Base-by-base conservation (phyloP, 30 jellyfish, hydroid and myxozoan genomes). In the Morbakka virulenta region DNA sequence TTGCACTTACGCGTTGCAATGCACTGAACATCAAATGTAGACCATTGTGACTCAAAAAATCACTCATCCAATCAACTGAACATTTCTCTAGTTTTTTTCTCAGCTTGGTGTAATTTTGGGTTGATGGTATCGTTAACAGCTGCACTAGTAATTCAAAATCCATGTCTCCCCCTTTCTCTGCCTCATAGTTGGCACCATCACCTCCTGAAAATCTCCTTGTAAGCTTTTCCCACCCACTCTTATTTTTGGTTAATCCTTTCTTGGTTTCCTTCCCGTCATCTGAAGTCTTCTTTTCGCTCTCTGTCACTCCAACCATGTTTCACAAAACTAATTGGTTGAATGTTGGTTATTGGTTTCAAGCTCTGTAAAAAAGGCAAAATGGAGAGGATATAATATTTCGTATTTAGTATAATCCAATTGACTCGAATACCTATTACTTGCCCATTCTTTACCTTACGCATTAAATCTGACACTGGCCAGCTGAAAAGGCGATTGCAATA, bases 1-100 rank as follows among this genome's bases (percentile, higher is more conserved):
- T 74, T 33, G 47, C 86, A 12, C 86, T 69, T 95, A 84, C 67
- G 27, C 52, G 78, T 50, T 85, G 35, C 77, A 91, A 63, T 62
- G 98, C 95, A 30, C 78, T 85, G 64, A 91, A 84, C 95, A 91
- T 91, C 0, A 83, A 29, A 24, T 79, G 82, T 33, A 91, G 81
- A 28, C 91, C 95, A 65, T 74, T 91, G 76, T 84, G 94, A 3
- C 27, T 82, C 41, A 91, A 47, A 69, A 91, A 83, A 32, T 79
- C 89, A 9, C 80, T 79, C 90, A 91, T 69, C 96, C 94, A 91
- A 21, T 31, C 72, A 17, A 85, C 61, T 17, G 35, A 62, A 51
- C 98, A 77, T 66, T 67, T 80, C 32, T 72, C 81, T 51, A 91
- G 74, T 76, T 76, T 84, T 4, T 64, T 53, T n/a, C 87, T 85